Percentiles rank a stretch among this genome's conserved stretches.
Conservation (phyloP, 2,888 invertebrate genomes). For the Eurytoma adleriae region DNA sequence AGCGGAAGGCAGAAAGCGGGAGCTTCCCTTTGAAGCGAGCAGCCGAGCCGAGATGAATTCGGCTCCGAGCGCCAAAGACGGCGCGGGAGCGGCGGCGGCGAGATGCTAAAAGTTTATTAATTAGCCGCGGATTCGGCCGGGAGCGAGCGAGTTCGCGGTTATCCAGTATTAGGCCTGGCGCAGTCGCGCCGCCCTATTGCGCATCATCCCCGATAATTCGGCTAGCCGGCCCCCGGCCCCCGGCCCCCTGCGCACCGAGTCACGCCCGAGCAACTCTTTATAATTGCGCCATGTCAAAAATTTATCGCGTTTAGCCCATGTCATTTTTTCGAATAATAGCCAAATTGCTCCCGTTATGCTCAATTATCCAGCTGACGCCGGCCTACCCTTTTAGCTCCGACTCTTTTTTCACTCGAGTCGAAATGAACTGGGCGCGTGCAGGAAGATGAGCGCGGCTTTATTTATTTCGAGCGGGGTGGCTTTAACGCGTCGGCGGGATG, state of each 20-base stretch:
- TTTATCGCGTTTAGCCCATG: slow-evolving; percentile 49
- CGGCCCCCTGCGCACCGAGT: slow-evolving; percentile 27
- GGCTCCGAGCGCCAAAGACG: background rate
- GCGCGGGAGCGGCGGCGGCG: slow-evolving; percentile 19
- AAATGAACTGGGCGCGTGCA: background rate
- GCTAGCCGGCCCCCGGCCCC: slow-evolving; percentile 31
- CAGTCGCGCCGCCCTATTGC: slow-evolving; percentile 28
- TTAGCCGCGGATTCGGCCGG: slow-evolving; percentile 62
- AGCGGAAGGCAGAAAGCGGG: background rate
- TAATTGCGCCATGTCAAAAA: slow-evolving; percentile 53
- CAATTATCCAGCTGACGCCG: slow-evolving; percentile 46
- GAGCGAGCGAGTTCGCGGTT: background rate
- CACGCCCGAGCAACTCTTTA: slow-evolving; percentile 40
- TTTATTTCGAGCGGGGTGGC: slow-evolving; percentile 5
- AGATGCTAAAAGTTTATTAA: slow-evolving; percentile 73
- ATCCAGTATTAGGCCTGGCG: background rate
- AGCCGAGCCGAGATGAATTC: slow-evolving; percentile 3
- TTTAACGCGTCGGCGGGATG: slow-evolving; percentile 5
- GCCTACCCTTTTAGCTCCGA: background rate
- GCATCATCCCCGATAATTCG: slow-evolving; percentile 69
- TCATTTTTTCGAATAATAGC: slow-evolving; percentile 21
- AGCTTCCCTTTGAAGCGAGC: slow-evolving; percentile 5
- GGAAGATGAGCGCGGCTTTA: background rate
- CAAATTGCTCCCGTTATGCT: slow-evolving; percentile 43
- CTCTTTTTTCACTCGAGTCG: background rate